These are phyloP conservation scores for Caenorhabditis sp. DNA, from an alignment of 2,888 invertebrate genomes.

Conservation along the genomic window DNA sequence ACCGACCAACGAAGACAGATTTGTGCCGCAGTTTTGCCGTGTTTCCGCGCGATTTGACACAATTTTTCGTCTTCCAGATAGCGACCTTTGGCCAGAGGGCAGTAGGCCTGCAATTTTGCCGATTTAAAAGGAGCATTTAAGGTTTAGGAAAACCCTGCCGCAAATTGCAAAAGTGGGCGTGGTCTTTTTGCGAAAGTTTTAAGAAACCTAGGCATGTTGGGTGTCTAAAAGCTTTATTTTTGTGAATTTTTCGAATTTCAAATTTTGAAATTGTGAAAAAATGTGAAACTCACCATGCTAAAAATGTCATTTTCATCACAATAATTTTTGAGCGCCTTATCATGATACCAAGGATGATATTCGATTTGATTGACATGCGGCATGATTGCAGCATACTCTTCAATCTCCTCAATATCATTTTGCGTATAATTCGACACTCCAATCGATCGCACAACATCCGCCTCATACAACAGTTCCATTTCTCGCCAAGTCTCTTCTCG, in stretches of 20 bases:
- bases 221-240: too few relatives aligned
- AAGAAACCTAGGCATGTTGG: too few relatives aligned
- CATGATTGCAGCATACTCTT: slow-evolving; percentile 65
- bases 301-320: slow-evolving; percentile 70
- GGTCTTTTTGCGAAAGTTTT: neutral
- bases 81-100: slow-evolving; percentile 72
- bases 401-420: slow-evolving; percentile 67
- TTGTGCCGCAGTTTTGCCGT: slow-evolving; percentile 70
- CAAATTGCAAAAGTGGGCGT: too few relatives aligned
- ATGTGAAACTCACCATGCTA: slow-evolving; percentile 11
- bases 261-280: too few relatives aligned
- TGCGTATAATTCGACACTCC: slow-evolving; percentile 72
- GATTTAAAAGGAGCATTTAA: neutral
- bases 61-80: slow-evolving; percentile 67
- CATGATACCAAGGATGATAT: slow-evolving; percentile 72
- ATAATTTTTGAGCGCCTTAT: slow-evolving; percentile 63
- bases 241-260: too few relatives aligned
- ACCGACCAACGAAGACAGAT: slow-evolving; percentile 72
- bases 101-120: slow-evolving; percentile 70
- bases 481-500: slow-evolving; percentile 72
- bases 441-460: slow-evolving; percentile 69
- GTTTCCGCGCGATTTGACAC: slow-evolving; percentile 65
- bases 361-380: slow-evolving; percentile 72
- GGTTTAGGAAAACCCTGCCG: slow-evolving; percentile 3
- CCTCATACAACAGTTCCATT: slow-evolving; percentile 71